Evolutionary conservation across 2,888 invertebrate species (phyloP), one percentile per base, ranked within the genome.

Genomic region (Cataglyphis rosenhaueri): DNA sequence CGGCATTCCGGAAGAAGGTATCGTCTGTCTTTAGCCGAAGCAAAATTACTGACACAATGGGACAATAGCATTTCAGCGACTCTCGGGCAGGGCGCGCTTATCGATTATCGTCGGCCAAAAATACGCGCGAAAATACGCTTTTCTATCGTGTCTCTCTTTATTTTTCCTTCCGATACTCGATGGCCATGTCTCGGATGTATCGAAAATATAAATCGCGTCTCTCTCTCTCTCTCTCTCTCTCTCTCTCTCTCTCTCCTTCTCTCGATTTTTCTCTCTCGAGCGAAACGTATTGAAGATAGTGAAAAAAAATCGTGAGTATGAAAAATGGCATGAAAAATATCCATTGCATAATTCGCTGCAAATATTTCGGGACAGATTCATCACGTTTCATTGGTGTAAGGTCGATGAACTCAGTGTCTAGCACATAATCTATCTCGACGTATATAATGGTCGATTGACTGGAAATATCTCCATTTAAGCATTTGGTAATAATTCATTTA

Each of bases 101-200:
- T 87, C 87, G 87, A 87, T 87, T 87, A 85, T 87, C 64, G 76
- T 66, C 73, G 73, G 78, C 84, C 82, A 85, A 85, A 87, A 87
- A 87, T 84, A 85, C 84, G 83, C 87, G 82, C 82, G 68, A 87
- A 87, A 87, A 75, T 82, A 65, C 83, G 78, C 82, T 65, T 70
- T 78, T 64, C 55, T 65, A 8, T 10, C 62, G 62, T 35, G 52
- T 76, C 57, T 76, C 82, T 18, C 15, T 41, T 38, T 15, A 10
- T 52, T 8, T n/a, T n/a, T 52, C 52, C n/a, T 35, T n/a, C 35
- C 55, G 48, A 21, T 48, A 61, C 25, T 57, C 71, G 38, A 57
- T 62, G 44, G 38, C 9, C 38, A 29, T 32, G n/a, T 81, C 62
- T 75, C 52, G 75, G 52, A 64, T 75, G 55, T 64, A 75, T 62